Base-by-base conservation (phyloP, 2,113 vertebrate genomes). In the Xyliphius kryptos region DNA sequence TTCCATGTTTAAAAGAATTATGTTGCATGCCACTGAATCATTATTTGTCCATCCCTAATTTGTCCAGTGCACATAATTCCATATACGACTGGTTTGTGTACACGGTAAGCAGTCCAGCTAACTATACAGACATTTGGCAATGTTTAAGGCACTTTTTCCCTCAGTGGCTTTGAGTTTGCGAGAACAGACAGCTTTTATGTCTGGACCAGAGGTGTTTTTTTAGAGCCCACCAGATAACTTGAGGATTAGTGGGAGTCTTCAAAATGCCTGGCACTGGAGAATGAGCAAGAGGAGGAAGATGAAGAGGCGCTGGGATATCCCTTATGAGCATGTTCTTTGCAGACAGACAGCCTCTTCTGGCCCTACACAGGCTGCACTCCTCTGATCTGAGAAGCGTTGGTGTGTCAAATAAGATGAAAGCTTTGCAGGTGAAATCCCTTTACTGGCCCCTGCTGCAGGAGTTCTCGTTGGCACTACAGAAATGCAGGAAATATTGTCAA, bases 371-470 rank as follows among this genome's bases (percentile, higher is more conserved):
- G 84, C 81, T 83, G 82, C 75, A 80, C 77, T 83, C 80, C 85
- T 86, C 81, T 83, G 84, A 90, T 88, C 86, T 92, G 89, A 93
- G 87, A 90, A 88, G 85, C 89, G 87, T 92, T 92, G 91, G 85
- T 76, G 79, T 90, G 89, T 91, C 88, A 88, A 50, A 83, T 80
- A 83, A 85, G 83, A 81, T 88, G 85, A 92, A 91, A 87, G 88
- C 81, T 79, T 88, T 89, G 90, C 82, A 90, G 88, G 88, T 87
- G 88, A 92, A 90, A 91, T 81, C 78, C 82, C 77, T 88, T 87
- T 89, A 85, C 81, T 85, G 89, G 87, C 82, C 81, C 83, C 69
- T 77, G 76, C 80, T 85, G 77, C 85, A 77, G 74, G 76, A 80
- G 83, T 85, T 71, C 77, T 87, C 85, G 82, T 83, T 81, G 81